phyloP scores from a whole-genome alignment of 2,797 vertebrate genomes.

The Florisuga fusca region DNA sequence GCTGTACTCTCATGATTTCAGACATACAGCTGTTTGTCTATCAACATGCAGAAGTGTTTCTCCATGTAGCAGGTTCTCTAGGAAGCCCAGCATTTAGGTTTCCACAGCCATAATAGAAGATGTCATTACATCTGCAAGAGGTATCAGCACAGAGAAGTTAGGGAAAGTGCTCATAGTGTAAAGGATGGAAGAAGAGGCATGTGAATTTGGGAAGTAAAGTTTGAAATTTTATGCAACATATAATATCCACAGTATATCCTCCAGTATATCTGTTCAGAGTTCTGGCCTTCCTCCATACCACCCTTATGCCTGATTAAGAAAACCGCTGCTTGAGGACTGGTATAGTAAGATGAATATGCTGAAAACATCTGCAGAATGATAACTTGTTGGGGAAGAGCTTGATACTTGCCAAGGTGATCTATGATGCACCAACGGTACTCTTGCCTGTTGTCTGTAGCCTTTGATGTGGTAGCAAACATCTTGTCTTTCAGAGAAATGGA shows the following conservation, averaged over 20 bases:
- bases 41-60: too few species aligned
- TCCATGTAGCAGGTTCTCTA: too few species aligned
- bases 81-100: too few species aligned
- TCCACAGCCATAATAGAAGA: too few species aligned
- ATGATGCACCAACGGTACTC: not conserved
- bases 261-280: not conserved
- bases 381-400: not conserved
- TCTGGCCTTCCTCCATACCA: not conserved
- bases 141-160: not conserved
- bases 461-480: not conserved
- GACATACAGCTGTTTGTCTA: too few species aligned
- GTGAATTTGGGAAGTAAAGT: not conserved
- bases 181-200: not conserved
- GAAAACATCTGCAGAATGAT: not conserved
- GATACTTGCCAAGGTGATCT: not conserved
- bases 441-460: not conserved
- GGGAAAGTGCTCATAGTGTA: not conserved
- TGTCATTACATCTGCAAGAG: not conserved
- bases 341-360: not conserved
- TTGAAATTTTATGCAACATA: not conserved
- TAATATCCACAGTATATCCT: not conserved
- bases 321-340: not conserved
- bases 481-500: conserved; percentile 9
- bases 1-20: too few species aligned
- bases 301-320: not conserved